Conservation (phyloP, 1,140 invertebrate species). For the Cydia pomonella region DNA sequence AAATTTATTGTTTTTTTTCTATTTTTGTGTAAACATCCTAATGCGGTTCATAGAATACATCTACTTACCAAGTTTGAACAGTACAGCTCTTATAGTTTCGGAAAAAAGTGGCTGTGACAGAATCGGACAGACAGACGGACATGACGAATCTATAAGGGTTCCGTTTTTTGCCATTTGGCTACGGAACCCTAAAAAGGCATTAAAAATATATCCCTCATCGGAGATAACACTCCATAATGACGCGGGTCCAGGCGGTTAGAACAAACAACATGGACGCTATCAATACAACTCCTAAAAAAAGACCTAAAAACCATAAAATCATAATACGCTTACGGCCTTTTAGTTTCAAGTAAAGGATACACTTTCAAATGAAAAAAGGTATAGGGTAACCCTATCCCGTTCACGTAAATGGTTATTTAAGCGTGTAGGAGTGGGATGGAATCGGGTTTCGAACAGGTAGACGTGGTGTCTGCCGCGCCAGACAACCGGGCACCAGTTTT, state of each 20-base stretch:
- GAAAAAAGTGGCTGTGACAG: too few relatives aligned
- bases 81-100: too few relatives aligned
- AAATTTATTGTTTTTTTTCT: too few relatives aligned
- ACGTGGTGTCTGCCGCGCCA: constrained; percentile 65
- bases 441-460: constrained; percentile 61
- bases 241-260: constrained; percentile 75
- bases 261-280: constrained; percentile 63
- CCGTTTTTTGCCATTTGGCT: too few relatives aligned
- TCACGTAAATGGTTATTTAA: constrained; percentile 34
- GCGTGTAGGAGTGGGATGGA: constrained; percentile 48
- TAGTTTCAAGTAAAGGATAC: constrained; percentile 59
- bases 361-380: constrained; percentile 67
- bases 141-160: too few relatives aligned
- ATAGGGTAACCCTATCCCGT: constrained; percentile 44
- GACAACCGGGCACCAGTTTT: constrained; percentile 68
- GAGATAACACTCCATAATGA: constrained; percentile 77
- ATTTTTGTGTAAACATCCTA: too few relatives aligned
- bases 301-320: not conserved
- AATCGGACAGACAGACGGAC: too few relatives aligned
- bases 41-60: too few relatives aligned
- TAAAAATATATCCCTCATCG: constrained; percentile 76
- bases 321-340: not conserved
- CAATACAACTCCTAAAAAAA: not conserved
- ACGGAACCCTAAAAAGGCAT: too few relatives aligned
- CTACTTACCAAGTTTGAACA: too few relatives aligned